Conservation (phyloP, 2,888 invertebrate genomes). For the Chalcosyrphus nemorum region DNA sequence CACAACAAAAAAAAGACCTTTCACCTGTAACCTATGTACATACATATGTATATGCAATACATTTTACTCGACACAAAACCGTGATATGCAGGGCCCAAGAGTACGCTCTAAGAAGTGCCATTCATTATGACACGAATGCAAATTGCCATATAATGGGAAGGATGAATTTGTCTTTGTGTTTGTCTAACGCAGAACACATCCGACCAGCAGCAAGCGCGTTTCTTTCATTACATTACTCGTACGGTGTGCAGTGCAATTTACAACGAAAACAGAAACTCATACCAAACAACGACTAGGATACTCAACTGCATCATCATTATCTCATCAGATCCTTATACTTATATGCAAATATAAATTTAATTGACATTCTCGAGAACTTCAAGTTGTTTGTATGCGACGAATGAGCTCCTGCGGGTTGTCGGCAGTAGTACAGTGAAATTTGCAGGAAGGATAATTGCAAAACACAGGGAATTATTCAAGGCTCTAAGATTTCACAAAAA, state of each 20-base stretch:
- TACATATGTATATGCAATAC: background rate
- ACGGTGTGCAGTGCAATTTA: slow-evolving; percentile 38
- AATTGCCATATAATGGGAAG: slow-evolving; percentile 52
- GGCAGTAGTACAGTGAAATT: slow-evolving; percentile 22
- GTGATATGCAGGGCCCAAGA: background rate
- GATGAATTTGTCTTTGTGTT: slow-evolving; percentile 56
- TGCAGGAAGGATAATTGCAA: slow-evolving; percentile 69
- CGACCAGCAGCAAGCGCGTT: background rate
- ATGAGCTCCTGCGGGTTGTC: slow-evolving; percentile 7
- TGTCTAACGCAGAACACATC: slow-evolving; percentile 31
- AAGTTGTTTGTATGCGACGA: slow-evolving; percentile 31
- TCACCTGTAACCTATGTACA: too few relatives aligned
- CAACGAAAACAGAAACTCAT: slow-evolving; percentile 48
- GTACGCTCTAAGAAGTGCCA: slow-evolving; percentile 26
- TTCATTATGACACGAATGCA: slow-evolving; percentile 58
- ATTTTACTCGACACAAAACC: background rate
- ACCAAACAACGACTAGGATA: slow-evolving; percentile 29
- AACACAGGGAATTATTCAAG: slow-evolving; percentile 70
- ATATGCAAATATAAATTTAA: slow-evolving; percentile 73
- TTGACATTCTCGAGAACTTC: slow-evolving; percentile 69
- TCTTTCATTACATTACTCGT: slow-evolving; percentile 43
- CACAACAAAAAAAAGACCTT: too few relatives aligned
- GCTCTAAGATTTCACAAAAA: slow-evolving; percentile 53
- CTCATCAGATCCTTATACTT: slow-evolving; percentile 70
- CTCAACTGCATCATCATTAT: slow-evolving; percentile 67